Evolutionary conservation across 2,797 vertebrate genomes (phyloP), one percentile per base, ranked within the genome.

Genomic region (Pogoniulus pusillus): DNA sequence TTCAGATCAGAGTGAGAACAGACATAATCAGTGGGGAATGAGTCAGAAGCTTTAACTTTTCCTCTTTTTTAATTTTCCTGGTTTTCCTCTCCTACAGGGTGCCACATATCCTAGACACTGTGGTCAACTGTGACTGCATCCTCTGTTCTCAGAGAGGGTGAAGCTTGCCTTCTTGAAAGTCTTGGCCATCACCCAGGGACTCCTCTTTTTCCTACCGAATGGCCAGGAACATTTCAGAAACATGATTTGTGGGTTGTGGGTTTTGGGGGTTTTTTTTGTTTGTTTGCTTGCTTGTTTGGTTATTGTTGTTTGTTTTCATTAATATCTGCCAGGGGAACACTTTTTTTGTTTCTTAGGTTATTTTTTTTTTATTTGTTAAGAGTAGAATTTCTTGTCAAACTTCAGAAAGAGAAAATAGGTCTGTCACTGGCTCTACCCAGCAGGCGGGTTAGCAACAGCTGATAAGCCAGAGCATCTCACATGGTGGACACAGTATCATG

Each of bases 31-130:
- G 68, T 30, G 30, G 37, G 58, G 20, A 94, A 73, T 82, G 85
- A 91, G 82, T 90, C 34, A 77, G 75, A 80, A 92, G 85, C 74
- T 88, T 94, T 58, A 85, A 35, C n/a, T 76, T 93, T 73, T 16
- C 29, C 18, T 45, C 29, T 41, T 79, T 35, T 91, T 92, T 76
- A 6, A 2, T 43, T 73, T 60, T 57, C 29, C 32, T 37, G 19
- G 0, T 73, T 91, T 87, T 66, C 53, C 73, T 72, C 22, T 7
- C 30, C 27, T 65, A 18, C 30, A 47, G 13, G 17, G 9, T 24
- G 47, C 6, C 26, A 19, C 0, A 3, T 16, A 30, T 54, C 55
- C 27, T 10, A 12, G 20, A 12, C 14, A 37, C 16, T 9, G 5
- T 24, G 7, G 17, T 54, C 1, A 2, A 9, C 16, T 34, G 23